Percentiles rank a stretch among this genome's conserved stretches.
Evolutionary conservation across 2,888 invertebrate species (phyloP).

Genomic region (Polymixis lichenea): DNA sequence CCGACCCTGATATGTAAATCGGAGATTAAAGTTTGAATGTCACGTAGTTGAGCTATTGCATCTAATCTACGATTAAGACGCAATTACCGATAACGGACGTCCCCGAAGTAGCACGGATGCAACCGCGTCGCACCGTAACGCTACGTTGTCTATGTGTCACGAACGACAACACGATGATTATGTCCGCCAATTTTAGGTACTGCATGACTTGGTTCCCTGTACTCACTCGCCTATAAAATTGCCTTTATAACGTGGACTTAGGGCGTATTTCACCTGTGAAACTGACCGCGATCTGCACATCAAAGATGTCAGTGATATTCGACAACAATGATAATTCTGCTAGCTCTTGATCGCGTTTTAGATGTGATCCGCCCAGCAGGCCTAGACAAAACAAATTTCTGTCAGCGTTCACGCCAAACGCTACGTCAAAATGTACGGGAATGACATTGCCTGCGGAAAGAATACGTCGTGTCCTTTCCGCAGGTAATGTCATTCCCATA

Average conservation of each 20-base stretch:
- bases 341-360: not conserved
- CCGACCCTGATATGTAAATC: not conserved
- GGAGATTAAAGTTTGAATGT: not conserved
- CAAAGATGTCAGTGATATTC: not conserved
- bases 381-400: too few species aligned
- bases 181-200: slow-evolving; percentile 31
- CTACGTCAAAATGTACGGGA: too few species aligned
- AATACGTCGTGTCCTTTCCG: too few species aligned
- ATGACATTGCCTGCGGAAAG: too few species aligned
- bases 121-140: slow-evolving; percentile 1
- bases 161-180: slow-evolving; percentile 14
- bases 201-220: not conserved
- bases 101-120: slow-evolving; percentile 32
- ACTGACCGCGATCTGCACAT: not conserved
- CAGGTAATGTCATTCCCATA: too few species aligned
- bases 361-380: not conserved
- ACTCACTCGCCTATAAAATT: not conserved
- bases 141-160: slow-evolving; percentile 5
- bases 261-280: not conserved
- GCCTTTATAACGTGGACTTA: not conserved
- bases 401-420: too few species aligned
- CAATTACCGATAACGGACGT: slow-evolving; percentile 12
- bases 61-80: slow-evolving; percentile 8
- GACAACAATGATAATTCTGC: not conserved
- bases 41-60: not conserved